Conservation (phyloP, 2,113 vertebrate genomes). For the Leucosticte australis region DNA sequence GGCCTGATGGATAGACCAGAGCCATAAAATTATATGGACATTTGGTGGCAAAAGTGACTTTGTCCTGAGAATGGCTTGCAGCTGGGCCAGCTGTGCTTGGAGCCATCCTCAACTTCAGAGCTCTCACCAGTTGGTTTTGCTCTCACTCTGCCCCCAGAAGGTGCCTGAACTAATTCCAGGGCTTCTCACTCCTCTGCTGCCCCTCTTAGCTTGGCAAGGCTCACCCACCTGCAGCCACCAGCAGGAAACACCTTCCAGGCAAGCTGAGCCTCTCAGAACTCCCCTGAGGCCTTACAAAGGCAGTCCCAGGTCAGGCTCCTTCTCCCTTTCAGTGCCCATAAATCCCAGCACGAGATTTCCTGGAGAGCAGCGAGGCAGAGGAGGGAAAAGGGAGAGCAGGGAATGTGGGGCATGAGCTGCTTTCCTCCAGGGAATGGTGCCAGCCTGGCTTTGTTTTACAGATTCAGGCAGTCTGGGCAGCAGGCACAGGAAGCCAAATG, state of each 20-base stretch:
- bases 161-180: background rate
- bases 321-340: background rate
- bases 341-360: background rate
- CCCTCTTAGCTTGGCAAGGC: background rate
- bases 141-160: background rate
- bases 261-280: background rate
- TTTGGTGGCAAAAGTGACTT: slow-evolving; percentile 20
- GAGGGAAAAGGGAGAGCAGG: background rate
- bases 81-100: background rate
- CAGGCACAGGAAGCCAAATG: background rate
- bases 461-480: background rate
- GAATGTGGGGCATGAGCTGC: background rate
- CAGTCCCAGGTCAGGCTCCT: background rate
- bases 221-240: background rate
- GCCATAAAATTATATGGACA: slow-evolving; percentile 31
- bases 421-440: background rate
- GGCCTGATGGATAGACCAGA: background rate
- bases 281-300: background rate
- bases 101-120: background rate
- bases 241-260: background rate
- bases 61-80: background rate
- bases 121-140: background rate
- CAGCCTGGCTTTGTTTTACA: background rate
- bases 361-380: rapidly evolving
- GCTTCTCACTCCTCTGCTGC: background rate